Evolutionary conservation across 1,140 invertebrate species (phyloP).

Genomic region (Drosophila pachea): DNA sequence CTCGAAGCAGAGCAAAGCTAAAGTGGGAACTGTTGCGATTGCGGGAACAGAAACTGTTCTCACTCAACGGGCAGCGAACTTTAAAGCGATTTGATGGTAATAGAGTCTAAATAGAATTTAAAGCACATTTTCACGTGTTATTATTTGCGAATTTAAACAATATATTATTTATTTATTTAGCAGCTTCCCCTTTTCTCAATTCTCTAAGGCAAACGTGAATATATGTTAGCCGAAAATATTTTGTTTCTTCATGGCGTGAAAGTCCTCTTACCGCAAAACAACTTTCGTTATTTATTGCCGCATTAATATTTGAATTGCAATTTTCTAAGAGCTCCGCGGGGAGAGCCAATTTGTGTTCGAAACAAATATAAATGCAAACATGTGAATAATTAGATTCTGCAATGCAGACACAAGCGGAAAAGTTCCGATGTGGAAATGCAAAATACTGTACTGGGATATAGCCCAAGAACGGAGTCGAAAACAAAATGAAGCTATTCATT

Average conservation of each 20-base stretch:
- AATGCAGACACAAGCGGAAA: constrained; percentile 13
- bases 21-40: constrained; percentile 16
- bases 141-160: too few relatives aligned
- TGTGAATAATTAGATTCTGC: constrained; percentile 24
- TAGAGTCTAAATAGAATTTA: not conserved
- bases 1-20: not conserved
- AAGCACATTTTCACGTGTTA: not conserved
- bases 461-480: not conserved
- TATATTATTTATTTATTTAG: too few relatives aligned
- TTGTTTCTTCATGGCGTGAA: not conserved
- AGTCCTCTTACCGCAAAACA: not conserved
- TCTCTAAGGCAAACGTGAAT: too few relatives aligned
- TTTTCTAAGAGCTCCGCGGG: not conserved
- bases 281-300: constrained; percentile 15
- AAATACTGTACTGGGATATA: constrained; percentile 20
- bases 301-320: constrained; percentile 8
- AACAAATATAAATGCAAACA: constrained; percentile 20
- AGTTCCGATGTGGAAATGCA: constrained; percentile 33
- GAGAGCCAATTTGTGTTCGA: constrained; percentile 19
- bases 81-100: not conserved
- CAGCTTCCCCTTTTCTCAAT: too few relatives aligned
- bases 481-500: too few relatives aligned
- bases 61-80: not conserved
- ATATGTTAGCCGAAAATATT: not conserved
- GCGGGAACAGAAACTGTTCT: not conserved